Base-by-base conservation (phyloP, 1,140 invertebrate genomes). In the Maconellicoccus hirsutus region DNA sequence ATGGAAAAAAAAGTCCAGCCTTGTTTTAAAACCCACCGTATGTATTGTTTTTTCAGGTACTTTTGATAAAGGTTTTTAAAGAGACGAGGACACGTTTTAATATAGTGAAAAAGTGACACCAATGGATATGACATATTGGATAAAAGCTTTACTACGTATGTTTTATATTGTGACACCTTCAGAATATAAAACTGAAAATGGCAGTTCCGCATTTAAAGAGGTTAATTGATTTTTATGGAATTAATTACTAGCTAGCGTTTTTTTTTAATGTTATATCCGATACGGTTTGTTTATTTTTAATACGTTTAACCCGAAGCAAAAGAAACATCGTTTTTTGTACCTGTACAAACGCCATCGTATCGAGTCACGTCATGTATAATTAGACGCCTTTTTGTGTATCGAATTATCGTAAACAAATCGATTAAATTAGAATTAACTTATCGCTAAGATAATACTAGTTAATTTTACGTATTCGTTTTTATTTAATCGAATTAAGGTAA, bases 91-190 rank as follows among this genome's bases (percentile, higher is more conserved):
- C 42, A 6, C 10, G 42, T 52, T 52, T 52, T 19, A 66, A 66
- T 25, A 4, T 59, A 19, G 22, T 66, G 61, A 66, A 66, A 66
- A 66, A 52, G 42, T 52, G 42, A 52, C 42, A 52, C 42, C 42
- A 52, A 66, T 66, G 61, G 61, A 66, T 26, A 23, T 26, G 21
- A 66, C 22, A 23, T 26, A 66, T 25, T 66, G 61, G 61, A 66
- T 66, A 66, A 66, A 66, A 66, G 25, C 22, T 26, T 22, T 66
- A 66, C 61, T 66, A 66, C 61, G 61, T 23, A 66, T 66, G 61
- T 66, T 66, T 16, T 66, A 66, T 26, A 66, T 66, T 23, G 61
- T 66, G 22, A 23, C 61, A 23, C 21, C 61, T 25, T 66, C 61
- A 12, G 61, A 66, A 66, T 66, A 66, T 66, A 66, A 66, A 16